phyloP scores from a whole-genome alignment of 2,113 vertebrate genomes.

The Tenebrosternarchus preto region DNA sequence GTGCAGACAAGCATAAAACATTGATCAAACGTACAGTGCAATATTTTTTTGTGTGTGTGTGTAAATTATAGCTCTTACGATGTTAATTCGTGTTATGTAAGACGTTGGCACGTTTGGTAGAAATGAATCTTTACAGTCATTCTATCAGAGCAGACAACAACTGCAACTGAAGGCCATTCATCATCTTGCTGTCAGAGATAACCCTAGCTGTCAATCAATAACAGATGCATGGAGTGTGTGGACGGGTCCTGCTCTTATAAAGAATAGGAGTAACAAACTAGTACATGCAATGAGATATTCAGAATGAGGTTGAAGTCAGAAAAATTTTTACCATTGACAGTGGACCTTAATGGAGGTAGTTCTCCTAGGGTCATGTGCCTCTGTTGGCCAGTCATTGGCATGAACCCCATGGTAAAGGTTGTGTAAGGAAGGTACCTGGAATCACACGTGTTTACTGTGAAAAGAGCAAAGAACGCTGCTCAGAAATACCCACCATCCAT shows the following conservation, averaged over 20 bases:
- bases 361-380: no score
- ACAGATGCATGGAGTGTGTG: neutral
- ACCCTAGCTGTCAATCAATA: conserved; percentile 7
- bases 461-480: conserved; percentile 2
- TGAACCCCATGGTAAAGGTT: neutral
- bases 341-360: no score
- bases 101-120: neutral
- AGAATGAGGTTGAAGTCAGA: neutral
- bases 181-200: neutral
- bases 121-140: conserved; percentile 6
- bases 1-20: neutral
- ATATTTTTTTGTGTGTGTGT: neutral
- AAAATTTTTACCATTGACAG: neutral
- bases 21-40: neutral
- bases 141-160: neutral
- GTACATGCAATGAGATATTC: conserved; percentile 5
- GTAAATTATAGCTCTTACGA: neutral
- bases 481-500: conserved; percentile 19
- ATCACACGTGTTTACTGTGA: neutral
- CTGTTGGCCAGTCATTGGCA: no score
- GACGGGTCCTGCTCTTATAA: neutral
- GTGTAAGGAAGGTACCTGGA: neutral
- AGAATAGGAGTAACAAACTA: no score
- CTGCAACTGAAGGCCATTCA: conserved; percentile 2
- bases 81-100: neutral